These are phyloP conservation scores for Chouioia cunea DNA, from an alignment of 2,888 invertebrate species.

Conservation along the genomic window DNA sequence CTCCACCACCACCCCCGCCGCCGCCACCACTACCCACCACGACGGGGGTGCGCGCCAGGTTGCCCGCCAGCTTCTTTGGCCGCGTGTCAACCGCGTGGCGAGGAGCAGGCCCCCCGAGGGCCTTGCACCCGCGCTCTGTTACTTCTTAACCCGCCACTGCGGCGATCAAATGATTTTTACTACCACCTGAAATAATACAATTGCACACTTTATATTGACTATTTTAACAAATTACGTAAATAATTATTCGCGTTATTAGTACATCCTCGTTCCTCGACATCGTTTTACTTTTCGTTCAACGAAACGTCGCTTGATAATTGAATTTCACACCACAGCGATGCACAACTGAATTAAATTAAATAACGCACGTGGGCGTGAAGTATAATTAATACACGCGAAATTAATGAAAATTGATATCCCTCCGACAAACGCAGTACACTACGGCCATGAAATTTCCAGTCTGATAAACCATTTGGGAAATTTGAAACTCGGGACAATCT, in stretches of 20 bases:
- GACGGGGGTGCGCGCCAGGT: conserved; percentile 66
- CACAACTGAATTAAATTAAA: too few relatives aligned
- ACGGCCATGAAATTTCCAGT: background rate
- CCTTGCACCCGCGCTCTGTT: background rate
- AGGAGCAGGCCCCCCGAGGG: background rate
- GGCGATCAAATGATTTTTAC: conserved; percentile 16
- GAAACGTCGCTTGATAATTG: too few relatives aligned
- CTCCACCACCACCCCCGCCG: conserved; percentile 51
- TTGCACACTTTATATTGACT: too few relatives aligned
- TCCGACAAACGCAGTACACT: too few relatives aligned
- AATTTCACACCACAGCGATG: too few relatives aligned
- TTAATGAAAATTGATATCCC: too few relatives aligned
- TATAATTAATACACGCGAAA: too few relatives aligned
- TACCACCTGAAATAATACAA: conserved; percentile 21
- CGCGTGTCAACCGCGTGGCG: conserved; percentile 1
- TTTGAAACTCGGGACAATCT: background rate
- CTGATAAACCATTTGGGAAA: conserved; percentile 1
- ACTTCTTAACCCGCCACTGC: conserved; percentile 37
- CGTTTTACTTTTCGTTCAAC: too few relatives aligned
- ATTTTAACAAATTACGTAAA: too few relatives aligned
- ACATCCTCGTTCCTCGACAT: too few relatives aligned
- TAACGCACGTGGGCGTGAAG: too few relatives aligned
- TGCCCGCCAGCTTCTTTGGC: conserved; percentile 63
- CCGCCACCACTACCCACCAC: conserved; percentile 63
- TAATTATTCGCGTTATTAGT: too few relatives aligned